Evolutionary conservation across 2,797 vertebrate species (phyloP).

Genomic region (Orientallactaga sibirica): DNA sequence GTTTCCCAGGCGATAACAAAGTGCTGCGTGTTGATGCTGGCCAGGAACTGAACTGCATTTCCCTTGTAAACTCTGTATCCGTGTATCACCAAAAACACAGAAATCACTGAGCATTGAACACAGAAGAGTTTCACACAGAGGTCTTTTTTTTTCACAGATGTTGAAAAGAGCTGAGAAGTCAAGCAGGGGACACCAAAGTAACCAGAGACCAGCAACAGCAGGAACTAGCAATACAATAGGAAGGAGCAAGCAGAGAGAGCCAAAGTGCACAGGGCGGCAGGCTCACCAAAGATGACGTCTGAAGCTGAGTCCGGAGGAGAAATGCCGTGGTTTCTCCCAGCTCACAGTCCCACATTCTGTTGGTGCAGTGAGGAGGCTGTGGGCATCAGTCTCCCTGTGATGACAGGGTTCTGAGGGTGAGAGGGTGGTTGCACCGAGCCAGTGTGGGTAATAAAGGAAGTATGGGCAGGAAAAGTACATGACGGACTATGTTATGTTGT

Average conservation of each 20-base stretch:
- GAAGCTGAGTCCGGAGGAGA: background rate
- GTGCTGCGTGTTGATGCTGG: background rate
- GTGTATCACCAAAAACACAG: background rate
- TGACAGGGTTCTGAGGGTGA: background rate
- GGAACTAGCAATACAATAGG: background rate
- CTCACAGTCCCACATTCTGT: background rate
- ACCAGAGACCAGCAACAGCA: background rate
- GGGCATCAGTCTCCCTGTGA: background rate
- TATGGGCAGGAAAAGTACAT: background rate
- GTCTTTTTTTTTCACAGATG: background rate
- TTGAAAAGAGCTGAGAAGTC: background rate
- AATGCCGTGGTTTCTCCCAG: background rate
- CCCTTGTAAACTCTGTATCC: background rate
- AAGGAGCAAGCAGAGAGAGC: background rate
- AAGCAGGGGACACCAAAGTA: background rate
- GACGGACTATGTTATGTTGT: too few species aligned
- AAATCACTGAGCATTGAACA: background rate
- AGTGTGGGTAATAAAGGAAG: background rate
- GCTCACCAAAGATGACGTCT: background rate
- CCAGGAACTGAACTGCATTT: background rate
- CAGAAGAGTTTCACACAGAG: background rate
- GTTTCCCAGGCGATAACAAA: background rate
- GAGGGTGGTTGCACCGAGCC: background rate
- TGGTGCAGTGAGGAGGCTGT: background rate
- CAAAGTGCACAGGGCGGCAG: background rate